Evolutionary conservation across 2,888 invertebrate genomes (phyloP).

Genomic region (Hanleya hanleyi): DNA sequence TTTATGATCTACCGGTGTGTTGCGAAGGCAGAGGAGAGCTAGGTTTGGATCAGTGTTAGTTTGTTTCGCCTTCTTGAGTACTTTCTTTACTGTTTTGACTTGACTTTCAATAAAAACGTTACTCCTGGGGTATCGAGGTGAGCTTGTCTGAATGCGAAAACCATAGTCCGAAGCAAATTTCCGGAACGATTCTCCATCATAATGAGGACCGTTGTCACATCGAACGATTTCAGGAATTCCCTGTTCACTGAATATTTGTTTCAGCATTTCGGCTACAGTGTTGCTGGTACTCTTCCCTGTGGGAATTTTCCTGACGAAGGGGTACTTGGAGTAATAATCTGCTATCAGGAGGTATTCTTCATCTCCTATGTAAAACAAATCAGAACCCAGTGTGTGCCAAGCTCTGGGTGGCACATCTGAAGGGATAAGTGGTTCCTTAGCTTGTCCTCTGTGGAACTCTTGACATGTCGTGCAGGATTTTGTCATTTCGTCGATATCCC

Average conservation of each 20-base stretch:
- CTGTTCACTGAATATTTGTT: conserved; percentile 18
- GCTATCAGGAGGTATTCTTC: conserved; percentile 21
- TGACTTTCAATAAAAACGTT: conserved; percentile 12
- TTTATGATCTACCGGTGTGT: conserved; percentile 3
- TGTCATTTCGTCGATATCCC: conserved; percentile 19
- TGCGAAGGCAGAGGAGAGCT: conserved; percentile 1
- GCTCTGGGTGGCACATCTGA: conserved; percentile 17
- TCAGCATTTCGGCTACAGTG: not conserved
- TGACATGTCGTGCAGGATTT: conserved; percentile 17
- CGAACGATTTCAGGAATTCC: conserved; percentile 27
- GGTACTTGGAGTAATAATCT: conserved; percentile 20
- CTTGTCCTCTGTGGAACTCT: conserved; percentile 13
- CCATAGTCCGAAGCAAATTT: not conserved
- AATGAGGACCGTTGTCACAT: conserved; percentile 41
- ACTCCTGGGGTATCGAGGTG: not conserved
- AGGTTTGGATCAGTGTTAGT: conserved; percentile 2
- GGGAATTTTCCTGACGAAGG: conserved; percentile 7
- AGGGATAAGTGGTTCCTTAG: conserved; percentile 9
- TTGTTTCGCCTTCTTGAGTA: conserved; percentile 6
- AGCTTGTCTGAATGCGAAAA: not conserved
- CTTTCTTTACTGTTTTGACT: conserved; percentile 3
- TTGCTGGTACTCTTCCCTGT: not conserved
- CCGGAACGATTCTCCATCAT: not conserved
- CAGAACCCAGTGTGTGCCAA: conserved; percentile 29
- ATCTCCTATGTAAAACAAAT: conserved; percentile 23